Conservation (phyloP, 1,140 invertebrate genomes). For the Leptoteleia sp. region DNA sequence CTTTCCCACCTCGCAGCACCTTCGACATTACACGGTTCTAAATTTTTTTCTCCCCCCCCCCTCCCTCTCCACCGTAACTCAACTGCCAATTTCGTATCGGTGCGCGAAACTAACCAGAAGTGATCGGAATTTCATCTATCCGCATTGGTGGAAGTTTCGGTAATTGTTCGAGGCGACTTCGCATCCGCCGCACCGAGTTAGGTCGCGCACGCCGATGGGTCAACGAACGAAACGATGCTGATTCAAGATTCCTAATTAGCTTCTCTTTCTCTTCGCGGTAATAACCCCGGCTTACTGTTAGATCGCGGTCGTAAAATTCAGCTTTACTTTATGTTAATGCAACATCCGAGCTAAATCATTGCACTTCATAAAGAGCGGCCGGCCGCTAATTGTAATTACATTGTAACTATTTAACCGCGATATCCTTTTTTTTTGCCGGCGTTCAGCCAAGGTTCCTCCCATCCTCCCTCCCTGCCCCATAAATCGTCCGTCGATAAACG, state of each 20-base stretch:
- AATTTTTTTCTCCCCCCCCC: no score
- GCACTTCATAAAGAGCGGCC: conserved; percentile 34
- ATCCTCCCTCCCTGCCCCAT: no score
- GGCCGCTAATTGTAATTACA: conserved; percentile 55
- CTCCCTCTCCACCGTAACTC: no score
- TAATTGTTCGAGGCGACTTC: no score
- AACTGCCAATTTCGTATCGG: no score
- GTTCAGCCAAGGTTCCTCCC: conserved; percentile 20
- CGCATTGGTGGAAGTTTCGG: no score
- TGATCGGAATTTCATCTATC: no score
- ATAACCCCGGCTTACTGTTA: conserved; percentile 52
- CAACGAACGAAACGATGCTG: conserved; percentile 54
- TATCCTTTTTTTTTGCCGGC: conserved; percentile 23
- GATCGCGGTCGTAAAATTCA: conserved; percentile 58
- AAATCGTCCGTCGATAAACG: conserved; percentile 43
- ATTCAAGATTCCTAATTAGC: conserved; percentile 57
- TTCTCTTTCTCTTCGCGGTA: conserved; percentile 45
- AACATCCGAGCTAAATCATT: conserved; percentile 45
- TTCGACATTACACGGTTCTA: no score
- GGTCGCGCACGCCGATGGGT: conserved; percentile 31
- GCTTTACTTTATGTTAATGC: conserved; percentile 60
- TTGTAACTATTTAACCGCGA: conserved; percentile 38
- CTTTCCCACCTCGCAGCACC: no score
- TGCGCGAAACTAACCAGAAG: no score
- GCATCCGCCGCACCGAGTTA: no score